A percentile compares a stretch with the other conserved stretches of the same genome.
Evolutionary conservation across 2,113 vertebrate genomes (phyloP).

Genomic region (Edolisoma coerulescens): DNA sequence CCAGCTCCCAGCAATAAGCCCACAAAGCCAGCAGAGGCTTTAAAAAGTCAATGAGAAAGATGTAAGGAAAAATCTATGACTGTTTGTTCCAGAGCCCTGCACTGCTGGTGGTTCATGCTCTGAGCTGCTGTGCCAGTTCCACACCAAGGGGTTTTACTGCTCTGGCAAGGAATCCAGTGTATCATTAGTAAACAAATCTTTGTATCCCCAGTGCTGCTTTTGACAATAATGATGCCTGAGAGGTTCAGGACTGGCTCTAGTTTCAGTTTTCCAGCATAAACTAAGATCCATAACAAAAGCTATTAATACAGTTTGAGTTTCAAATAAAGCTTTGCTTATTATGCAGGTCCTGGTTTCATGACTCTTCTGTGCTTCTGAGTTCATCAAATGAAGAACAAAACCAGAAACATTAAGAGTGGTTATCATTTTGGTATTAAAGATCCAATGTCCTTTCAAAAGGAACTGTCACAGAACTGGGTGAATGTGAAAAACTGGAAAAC

Average conservation of each 20-base stretch:
- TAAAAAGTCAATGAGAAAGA: conserved; percentile 71
- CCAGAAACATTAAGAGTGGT: not conserved
- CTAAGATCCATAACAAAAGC: not conserved
- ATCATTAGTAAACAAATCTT: not conserved
- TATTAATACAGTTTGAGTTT: not conserved
- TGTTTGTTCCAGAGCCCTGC: conserved; percentile 5
- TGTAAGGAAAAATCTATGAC: not conserved
- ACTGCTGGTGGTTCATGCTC: not conserved
- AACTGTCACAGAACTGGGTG: not conserved
- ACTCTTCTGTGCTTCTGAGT: not conserved
- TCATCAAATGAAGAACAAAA: not conserved
- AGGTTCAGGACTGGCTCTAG: not conserved
- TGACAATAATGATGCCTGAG: not conserved
- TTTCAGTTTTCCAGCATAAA: not conserved
- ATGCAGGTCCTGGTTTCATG: not conserved
- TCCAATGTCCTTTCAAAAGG: not conserved
- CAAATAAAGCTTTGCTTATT: not conserved
- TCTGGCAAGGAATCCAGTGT: not conserved
- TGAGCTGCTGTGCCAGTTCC: not conserved
- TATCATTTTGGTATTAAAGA: not conserved
- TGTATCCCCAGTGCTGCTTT: not conserved
- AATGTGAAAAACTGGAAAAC: not conserved
- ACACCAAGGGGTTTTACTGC: conserved; percentile 7
- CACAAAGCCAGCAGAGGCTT: conserved; percentile 58
- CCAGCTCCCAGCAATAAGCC: conserved; percentile 20